Conservation (phyloP, 2,888 invertebrate species). For the Endotricha flammealis region DNA sequence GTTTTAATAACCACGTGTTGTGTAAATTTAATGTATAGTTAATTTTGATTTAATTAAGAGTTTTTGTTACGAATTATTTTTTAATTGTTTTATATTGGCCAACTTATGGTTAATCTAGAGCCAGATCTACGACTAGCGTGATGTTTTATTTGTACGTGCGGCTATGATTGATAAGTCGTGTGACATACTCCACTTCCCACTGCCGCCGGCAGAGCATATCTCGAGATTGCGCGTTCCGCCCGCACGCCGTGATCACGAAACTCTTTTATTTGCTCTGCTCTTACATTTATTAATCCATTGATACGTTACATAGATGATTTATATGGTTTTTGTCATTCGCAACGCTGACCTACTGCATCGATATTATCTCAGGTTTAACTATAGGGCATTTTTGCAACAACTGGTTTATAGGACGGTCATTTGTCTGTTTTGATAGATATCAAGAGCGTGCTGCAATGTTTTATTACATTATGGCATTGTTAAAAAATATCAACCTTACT, state of each 20-base stretch:
- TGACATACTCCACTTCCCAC: slow-evolving; percentile 62
- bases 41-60: no score
- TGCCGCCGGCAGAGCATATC: slow-evolving; percentile 29
- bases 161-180: slow-evolving; percentile 56
- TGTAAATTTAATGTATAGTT: slow-evolving; percentile 47
- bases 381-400: slow-evolving; percentile 34
- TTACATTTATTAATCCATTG: slow-evolving; percentile 51
- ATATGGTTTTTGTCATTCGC: slow-evolving; percentile 50
- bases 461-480: slow-evolving; percentile 34
- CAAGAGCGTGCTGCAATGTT: slow-evolving; percentile 27
- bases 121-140: slow-evolving; percentile 22
- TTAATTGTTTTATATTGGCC: slow-evolving; percentile 12
- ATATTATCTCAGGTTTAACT: slow-evolving; percentile 33
- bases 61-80: no score
- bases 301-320: slow-evolving; percentile 62
- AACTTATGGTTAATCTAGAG: slow-evolving; percentile 17
- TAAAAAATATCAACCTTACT: slow-evolving; percentile 33
- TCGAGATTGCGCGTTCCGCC: slow-evolving; percentile 29
- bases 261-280: slow-evolving; percentile 44
- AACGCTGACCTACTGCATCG: slow-evolving; percentile 46
- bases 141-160: slow-evolving; percentile 31
- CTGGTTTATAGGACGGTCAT: slow-evolving; percentile 37
- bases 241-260: slow-evolving; percentile 44
- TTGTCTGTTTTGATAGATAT: slow-evolving; percentile 33
- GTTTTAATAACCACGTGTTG: slow-evolving; percentile 47